Percentiles rank a stretch among this genome's conserved stretches.
Conservation (phyloP, 92 coral and sea anemone species). For the Paragorgia papillata region DNA sequence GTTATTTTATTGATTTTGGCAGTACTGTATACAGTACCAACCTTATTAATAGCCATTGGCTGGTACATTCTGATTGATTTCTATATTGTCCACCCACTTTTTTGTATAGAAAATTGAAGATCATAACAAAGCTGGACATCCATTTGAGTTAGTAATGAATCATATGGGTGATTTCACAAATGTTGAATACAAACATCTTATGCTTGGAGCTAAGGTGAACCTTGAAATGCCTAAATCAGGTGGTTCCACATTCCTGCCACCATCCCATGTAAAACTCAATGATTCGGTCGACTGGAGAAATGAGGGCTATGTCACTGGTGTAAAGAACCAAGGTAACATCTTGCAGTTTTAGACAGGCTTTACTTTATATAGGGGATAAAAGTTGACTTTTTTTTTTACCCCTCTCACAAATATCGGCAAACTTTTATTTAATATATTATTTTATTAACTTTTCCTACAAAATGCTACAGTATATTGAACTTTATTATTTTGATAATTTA, state of each 20-base stretch:
- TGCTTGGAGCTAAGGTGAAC: conserved; percentile 41
- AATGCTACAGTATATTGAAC: no score
- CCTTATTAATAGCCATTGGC: no score
- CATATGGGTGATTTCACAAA: conserved; percentile 54
- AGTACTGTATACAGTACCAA: no score
- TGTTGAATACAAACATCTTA: conserved; percentile 42
- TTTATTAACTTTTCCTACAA: no score
- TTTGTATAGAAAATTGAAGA: conserved; percentile 49
- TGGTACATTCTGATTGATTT: no score
- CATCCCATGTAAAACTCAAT: conserved; percentile 39
- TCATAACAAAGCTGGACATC: conserved; percentile 39
- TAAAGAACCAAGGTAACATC: conserved; percentile 46
- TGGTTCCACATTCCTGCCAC: conserved; percentile 52
- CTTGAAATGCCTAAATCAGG: conserved; percentile 19
- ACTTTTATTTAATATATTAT: no score
- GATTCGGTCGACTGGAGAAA: conserved; percentile 52
- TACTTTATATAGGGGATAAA: no score
- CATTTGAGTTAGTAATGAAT: conserved; percentile 52
- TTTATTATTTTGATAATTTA: no score
- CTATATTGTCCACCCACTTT: no score
- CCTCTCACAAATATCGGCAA: no score
- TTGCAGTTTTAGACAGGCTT: not conserved
- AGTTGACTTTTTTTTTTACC: no score
- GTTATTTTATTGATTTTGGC: no score
- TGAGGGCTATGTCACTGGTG: conserved; percentile 48